Base-by-base conservation (phyloP, 2,113 vertebrate genomes). In the Poecile atricapillus region DNA sequence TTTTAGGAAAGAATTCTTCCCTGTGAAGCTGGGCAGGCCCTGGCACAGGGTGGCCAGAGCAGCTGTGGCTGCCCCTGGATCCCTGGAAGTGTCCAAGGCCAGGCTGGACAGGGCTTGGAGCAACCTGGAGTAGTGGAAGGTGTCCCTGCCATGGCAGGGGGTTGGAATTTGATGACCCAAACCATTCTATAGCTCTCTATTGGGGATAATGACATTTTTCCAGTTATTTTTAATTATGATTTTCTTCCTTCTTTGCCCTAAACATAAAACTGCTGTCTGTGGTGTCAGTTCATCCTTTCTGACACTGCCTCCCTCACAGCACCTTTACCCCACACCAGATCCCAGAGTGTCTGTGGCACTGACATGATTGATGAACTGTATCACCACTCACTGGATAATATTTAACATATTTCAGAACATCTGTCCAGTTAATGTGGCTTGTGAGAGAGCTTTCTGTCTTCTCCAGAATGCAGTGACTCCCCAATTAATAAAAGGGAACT, bases 331-430 rank as follows among this genome's bases (percentile, higher is more conserved):
- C 30, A 7, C 55, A 70, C 8, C 53, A 73, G 74, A 53, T 28
- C 83, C 77, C 7, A 15, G 83, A 53, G 30, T 21, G 76, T 59
- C 23, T 76, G 86, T 67, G 82, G 73, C 60, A n/a, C 65, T 35
- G 77, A 47, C 6, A 2, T 73, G 93, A 94, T 19, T 37, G 84
- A 94, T 95, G 91, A 89, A 28, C n/a, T 73, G 20, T 27, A 25
- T 50, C 89, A 85, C 59, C 67, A 20, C 81, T 74, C 88, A 69
- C 75, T 50, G 67, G 28, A 43, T 65, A 79, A 89, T 82, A 90
- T 83, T 91, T 94, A 90, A 95, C 84, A 43, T 28, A 73, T 93
- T 94, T 94, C 70, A 85, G 78, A 95, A 89, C 84, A 95, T 94
- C 94, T 94, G 91, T 64, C 94, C 84, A 47, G 58, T 33, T 93